Conservation (phyloP, 2,113 vertebrate genomes). For the Psilopogon haemacephalus region DNA sequence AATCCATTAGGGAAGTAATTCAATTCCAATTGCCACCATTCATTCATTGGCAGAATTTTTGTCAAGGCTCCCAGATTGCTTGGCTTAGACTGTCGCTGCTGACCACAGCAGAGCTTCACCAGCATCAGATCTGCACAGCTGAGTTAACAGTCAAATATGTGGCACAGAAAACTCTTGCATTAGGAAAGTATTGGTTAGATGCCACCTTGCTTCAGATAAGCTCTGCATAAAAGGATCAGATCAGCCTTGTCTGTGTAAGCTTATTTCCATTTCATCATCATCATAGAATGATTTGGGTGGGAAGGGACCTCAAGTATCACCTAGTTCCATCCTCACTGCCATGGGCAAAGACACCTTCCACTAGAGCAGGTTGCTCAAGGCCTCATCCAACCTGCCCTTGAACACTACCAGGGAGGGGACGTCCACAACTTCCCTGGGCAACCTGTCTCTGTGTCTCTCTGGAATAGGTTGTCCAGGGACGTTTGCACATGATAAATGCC, state of each 20-base stretch:
- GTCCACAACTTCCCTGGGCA: too few relatives aligned
- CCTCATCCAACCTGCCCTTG: too few relatives aligned
- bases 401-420: too few relatives aligned
- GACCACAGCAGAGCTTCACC: not conserved
- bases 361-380: too few relatives aligned
- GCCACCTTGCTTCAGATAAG: not conserved
- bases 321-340: too few relatives aligned
- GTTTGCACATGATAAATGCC: not conserved
- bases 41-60: not conserved
- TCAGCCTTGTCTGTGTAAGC: not conserved
- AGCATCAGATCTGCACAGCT: not conserved
- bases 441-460: too few relatives aligned
- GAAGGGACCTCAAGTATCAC: too few relatives aligned
- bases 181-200: not conserved
- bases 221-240: not conserved
- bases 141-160: not conserved
- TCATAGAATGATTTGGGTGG: too few relatives aligned
- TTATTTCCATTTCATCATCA: too few relatives aligned
- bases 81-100: not conserved
- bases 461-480: too few relatives aligned
- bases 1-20: slow-evolving; percentile 21
- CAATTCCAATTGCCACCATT: not conserved
- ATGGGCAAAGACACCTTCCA: too few relatives aligned
- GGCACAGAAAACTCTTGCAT: not conserved
- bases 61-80: not conserved